phyloP scores from a whole-genome alignment of 2,113 vertebrate species.

The Rattus rattus region DNA sequence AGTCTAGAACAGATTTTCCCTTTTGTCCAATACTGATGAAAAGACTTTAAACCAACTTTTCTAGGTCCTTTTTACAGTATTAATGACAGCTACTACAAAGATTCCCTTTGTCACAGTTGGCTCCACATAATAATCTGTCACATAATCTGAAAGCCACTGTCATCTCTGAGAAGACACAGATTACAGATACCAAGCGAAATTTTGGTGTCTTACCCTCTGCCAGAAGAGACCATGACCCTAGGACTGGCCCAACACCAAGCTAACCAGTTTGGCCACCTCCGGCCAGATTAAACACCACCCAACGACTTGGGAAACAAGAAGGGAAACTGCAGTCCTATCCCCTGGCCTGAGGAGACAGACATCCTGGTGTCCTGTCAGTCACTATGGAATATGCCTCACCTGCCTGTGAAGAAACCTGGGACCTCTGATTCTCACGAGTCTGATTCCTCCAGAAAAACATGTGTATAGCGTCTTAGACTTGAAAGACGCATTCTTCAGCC shows the following conservation, averaged over 20 bases:
- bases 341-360: not conserved
- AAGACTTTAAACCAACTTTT: not conserved
- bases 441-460: not conserved
- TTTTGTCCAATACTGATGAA: not conserved
- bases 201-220: not conserved
- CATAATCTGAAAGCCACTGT: not conserved
- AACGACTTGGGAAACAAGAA: no score
- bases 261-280: no score
- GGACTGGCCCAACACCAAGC: not conserved
- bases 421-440: not conserved
- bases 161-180: not conserved
- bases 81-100: not conserved
- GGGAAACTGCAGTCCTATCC: not conserved
- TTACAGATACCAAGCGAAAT: not conserved
- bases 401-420: not conserved
- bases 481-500: not conserved
- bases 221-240: not conserved
- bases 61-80: not conserved
- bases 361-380: not conserved
- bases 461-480: not conserved
- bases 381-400: not conserved
- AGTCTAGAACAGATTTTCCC: no score
- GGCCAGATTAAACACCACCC: no score
- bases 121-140: not conserved
- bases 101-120: not conserved